These are phyloP conservation scores for Scomber colias DNA, from an alignment of 2,113 vertebrate genomes.

Conservation along the genomic window DNA sequence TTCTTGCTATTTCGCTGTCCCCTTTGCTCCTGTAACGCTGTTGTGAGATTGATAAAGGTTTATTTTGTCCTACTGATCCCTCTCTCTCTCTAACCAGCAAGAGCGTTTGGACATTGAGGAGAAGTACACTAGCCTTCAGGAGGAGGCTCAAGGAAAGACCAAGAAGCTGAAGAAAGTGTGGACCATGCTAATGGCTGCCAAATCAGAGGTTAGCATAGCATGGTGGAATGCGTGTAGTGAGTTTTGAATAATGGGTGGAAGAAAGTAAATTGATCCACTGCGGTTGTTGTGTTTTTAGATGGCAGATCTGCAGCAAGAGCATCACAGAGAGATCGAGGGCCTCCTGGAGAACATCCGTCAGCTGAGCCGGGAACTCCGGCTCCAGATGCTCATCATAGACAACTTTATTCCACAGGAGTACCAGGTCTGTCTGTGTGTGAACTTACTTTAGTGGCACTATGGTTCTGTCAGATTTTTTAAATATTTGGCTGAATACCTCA, in stretches of 20 bases:
- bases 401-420: slow-evolving; percentile 98
- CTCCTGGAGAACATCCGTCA: slow-evolving; percentile 97
- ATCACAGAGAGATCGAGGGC: slow-evolving; percentile 97
- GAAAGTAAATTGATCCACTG: not conserved
- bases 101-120: slow-evolving; percentile 98
- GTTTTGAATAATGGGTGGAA: not conserved
- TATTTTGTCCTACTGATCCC: not conserved
- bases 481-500: not conserved
- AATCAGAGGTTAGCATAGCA: slow-evolving; percentile 90
- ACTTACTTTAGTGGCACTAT: not conserved
- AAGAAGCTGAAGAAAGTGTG: slow-evolving; percentile 99
- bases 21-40: not conserved
- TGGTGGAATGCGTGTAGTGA: not conserved
- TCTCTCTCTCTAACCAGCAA: slow-evolving; percentile 87
- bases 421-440: slow-evolving; percentile 85
- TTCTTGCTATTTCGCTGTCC: too few species aligned
- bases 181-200: slow-evolving; percentile 99
- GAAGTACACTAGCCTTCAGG: slow-evolving; percentile 98
- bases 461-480: not conserved
- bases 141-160: slow-evolving; percentile 98
- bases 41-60: not conserved
- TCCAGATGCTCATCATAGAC: slow-evolving; percentile 98
- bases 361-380: slow-evolving; percentile 94
- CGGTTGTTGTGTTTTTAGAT: slow-evolving; percentile 82
- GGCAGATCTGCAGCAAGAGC: slow-evolving; percentile 97